These are phyloP conservation scores for Vireo altiloquus DNA, from an alignment of 2,113 vertebrate species.

Conservation along the genomic window DNA sequence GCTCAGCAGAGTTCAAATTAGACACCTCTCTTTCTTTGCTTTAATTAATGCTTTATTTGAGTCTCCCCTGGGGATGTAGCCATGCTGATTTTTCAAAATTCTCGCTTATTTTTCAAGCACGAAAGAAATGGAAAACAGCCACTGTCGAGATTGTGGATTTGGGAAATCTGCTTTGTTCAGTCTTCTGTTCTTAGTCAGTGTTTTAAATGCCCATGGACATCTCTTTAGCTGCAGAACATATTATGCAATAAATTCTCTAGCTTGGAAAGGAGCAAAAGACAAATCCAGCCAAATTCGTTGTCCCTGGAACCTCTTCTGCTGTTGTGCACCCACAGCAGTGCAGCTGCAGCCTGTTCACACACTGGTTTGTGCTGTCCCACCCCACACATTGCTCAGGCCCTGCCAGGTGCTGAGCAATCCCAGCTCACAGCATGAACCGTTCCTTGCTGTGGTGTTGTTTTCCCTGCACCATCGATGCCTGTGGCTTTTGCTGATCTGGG, in stretches of 20 bases:
- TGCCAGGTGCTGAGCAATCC: background rate
- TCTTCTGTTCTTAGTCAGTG: background rate
- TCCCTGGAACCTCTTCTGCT: background rate
- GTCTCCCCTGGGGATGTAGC: constrained; percentile 34
- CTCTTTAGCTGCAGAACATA: background rate
- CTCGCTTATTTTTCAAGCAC: background rate
- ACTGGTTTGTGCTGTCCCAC: background rate
- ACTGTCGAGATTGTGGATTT: background rate
- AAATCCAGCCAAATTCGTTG: background rate
- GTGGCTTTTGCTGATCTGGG: background rate
- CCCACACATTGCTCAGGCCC: background rate
- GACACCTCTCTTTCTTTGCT: constrained; percentile 38
- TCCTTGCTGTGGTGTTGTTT: background rate
- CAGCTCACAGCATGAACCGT: background rate
- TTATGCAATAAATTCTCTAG: background rate
- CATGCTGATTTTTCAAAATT: constrained; percentile 48
- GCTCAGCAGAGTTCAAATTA: constrained; percentile 58
- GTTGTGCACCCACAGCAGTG: background rate
- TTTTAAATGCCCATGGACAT: background rate
- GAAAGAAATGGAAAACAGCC: background rate
- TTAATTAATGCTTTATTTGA: constrained; percentile 43
- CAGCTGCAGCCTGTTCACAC: background rate
- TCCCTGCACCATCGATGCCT: background rate
- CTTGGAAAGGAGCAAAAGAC: background rate
- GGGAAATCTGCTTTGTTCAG: background rate